phyloP scores from a whole-genome alignment of 1,140 invertebrate species.

The Caerostris extrusa region DNA sequence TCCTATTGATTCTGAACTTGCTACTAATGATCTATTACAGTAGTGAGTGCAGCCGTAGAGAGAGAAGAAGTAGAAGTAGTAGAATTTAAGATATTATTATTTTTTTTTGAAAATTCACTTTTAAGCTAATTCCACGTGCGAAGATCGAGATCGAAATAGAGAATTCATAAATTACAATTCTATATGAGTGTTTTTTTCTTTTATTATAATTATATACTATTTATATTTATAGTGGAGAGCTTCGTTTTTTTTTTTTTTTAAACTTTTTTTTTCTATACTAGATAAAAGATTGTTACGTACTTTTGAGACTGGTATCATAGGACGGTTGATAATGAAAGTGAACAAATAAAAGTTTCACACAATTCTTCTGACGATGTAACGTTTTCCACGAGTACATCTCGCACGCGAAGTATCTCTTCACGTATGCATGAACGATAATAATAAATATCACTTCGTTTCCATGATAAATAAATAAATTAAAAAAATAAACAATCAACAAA shows the following conservation, averaged over 20 bases:
- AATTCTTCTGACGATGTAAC: constrained; percentile 40
- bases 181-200: background rate
- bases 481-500: background rate
- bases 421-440: background rate
- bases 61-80: background rate
- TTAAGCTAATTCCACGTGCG: constrained; percentile 29
- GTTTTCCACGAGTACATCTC: background rate
- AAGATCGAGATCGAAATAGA: background rate
- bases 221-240: constrained; percentile 22
- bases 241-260: background rate
- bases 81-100: background rate
- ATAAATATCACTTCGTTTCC: constrained; percentile 49
- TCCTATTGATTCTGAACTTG: background rate
- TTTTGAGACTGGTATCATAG: constrained; percentile 50
- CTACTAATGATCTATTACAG: background rate
- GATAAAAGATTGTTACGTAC: constrained; percentile 56
- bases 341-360: constrained; percentile 47
- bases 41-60: constrained; percentile 4
- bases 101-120: background rate
- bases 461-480: background rate
- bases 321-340: constrained; percentile 50
- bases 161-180: background rate
- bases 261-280: constrained; percentile 34
- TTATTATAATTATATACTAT: background rate
- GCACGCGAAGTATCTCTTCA: background rate